Base-by-base conservation (phyloP, 2,888 invertebrate genomes). In the Melinopterus prodromus region DNA sequence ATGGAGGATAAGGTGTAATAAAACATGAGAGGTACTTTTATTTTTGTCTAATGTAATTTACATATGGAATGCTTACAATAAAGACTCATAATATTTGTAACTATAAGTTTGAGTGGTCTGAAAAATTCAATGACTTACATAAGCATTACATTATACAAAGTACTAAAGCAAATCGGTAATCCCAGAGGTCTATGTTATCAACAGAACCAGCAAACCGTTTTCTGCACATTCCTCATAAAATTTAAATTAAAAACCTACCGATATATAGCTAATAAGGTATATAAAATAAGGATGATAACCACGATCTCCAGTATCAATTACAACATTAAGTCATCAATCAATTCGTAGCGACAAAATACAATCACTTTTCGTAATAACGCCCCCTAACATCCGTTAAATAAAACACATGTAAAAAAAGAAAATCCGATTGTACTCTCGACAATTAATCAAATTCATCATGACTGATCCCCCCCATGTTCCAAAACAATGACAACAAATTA, bases 31-130 rank as follows among this genome's bases (percentile, higher is more conserved):
- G 5, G 53, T 53, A 53, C 53, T 53, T 53, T 53, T 53, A 53
- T 53, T 53, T 53, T 53, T 53, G 53, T 53, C 53, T 53, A 53
- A 53, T 53, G 53, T 53, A 53, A 53, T 53, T 53, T 53, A 53
- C 53, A 53, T 53, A 53, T 53, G 53, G 53, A 53, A 53, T 53
- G 53, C 53, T 53, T 53, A 53, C 53, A 53, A 53, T 53, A 53
- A 53, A 53, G 53, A 53, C 53, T 53, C 12, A 12, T 53, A 53
- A 53, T 53, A 53, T 53, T 53, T 53, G 53, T 53, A 53, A 53
- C 53, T 53, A 53, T 53, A 53, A 53, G 53, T 53, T 12, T 9
- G 53, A 9, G 53, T 53, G 53, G 53, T 53, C 53, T 53, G 53
- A 53, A 53, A 53, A 53, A 53, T 53, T 53, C 7, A 53, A 53